Evolutionary conservation across 2,113 vertebrate species (phyloP), one percentile per base, ranked within the genome.

Genomic region (Psilopsiagon aurifrons): DNA sequence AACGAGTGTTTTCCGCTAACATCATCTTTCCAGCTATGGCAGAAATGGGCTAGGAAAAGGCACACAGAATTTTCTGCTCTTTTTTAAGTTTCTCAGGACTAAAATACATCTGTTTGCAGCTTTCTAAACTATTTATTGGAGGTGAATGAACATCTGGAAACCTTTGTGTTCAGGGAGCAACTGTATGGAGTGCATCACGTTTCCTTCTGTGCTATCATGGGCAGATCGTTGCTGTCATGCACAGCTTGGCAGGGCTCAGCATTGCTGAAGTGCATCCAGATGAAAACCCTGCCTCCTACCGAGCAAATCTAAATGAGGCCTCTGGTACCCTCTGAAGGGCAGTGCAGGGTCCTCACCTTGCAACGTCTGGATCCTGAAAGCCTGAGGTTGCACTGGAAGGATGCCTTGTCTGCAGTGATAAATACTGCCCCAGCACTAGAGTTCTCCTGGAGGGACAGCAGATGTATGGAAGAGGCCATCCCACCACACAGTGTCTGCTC

Each of bases 271-370:
- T 19, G 35, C 64, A 33, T 13, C 22, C 59, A 44, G 16, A 24
- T 27, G 23, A 60, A 60, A 80, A 22, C n/a, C 17, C 46, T 83
- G 43, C 63, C 71, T 78, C 27, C 35, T 23, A 13, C 28, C 60
- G 29, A 54, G 49, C 13, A 31, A 55, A 54, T n/a, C 43, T 28
- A 47, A 60, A 41, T 16, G 16, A 44, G 49, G 29, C 88, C 75
- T 28, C 63, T 51, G 44, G 10, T 23, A 31, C 10, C 29, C 10
- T 47, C 51, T 4, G 29, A 39, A 25, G 25, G 16, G 24, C 22
- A 46, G 23, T 9, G 17, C 1, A 0, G 6, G 25, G 5, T 2
- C 2, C 12, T 33, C 49, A 10, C 23, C 44, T 54, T 67, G 28
- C 39, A 79, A 43, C 17, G 6, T 43, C 6, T 67, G 66, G 22